These are phyloP conservation scores for Cinclus mexicanus DNA, from an alignment of 2,113 vertebrate species.

Conservation along the genomic window DNA sequence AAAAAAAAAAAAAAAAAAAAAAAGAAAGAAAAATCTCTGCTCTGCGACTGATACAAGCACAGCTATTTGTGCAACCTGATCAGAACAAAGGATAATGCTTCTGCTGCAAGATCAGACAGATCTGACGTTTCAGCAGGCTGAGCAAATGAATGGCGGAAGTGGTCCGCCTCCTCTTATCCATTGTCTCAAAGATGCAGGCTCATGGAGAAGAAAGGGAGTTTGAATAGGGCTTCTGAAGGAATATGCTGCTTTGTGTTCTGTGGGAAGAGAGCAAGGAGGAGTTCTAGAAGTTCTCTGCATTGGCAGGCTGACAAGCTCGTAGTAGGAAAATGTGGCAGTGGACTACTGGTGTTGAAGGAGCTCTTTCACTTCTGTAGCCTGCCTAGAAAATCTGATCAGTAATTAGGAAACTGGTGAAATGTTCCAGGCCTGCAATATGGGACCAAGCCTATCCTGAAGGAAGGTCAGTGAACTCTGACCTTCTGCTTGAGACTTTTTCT, in stretches of 20 bases:
- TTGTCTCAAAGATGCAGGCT: conserved; percentile 47
- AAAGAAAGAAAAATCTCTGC: not conserved
- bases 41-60: conserved; percentile 10
- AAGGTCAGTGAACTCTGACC: conserved; percentile 48
- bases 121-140: conserved; percentile 56
- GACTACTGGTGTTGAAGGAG: conserved; percentile 24
- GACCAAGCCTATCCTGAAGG: conserved; percentile 43
- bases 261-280: conserved; percentile 40
- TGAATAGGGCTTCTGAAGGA: conserved; percentile 44
- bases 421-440: conserved; percentile 17
- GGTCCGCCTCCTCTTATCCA: conserved; percentile 46
- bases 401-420: conserved; percentile 54
- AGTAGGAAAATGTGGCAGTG: conserved; percentile 27
- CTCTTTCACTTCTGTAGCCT: conserved; percentile 9
- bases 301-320: not conserved
- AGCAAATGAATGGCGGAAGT: conserved; percentile 44
- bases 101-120: conserved; percentile 40
- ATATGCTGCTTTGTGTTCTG: conserved; percentile 32
- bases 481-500: conserved; percentile 7
- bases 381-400: not conserved
- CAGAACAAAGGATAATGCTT: conserved; percentile 58
- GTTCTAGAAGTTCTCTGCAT: conserved; percentile 43
- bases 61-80: conserved; percentile 56
- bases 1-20: not conserved
- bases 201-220: not conserved